These are phyloP conservation scores for Melipona quadrifasciata DNA, from an alignment of 1,140 invertebrate genomes.

Conservation along the genomic window DNA sequence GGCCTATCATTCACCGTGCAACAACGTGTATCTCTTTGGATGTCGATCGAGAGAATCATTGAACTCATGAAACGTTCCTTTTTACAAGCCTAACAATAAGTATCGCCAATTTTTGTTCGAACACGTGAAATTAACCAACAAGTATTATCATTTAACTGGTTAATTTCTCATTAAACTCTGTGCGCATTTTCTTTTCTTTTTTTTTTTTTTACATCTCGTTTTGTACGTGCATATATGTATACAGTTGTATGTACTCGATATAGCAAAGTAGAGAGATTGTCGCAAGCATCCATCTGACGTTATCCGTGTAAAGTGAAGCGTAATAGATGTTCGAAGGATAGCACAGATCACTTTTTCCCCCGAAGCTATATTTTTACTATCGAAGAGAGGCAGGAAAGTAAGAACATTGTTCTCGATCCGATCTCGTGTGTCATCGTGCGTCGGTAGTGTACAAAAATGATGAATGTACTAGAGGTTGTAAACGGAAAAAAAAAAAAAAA, in stretches of 20 bases:
- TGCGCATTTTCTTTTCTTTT: not conserved
- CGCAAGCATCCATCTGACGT: not conserved
- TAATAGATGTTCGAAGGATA: not conserved
- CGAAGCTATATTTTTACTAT: constrained; percentile 32
- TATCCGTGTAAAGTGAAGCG: not conserved
- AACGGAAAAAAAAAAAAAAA: not conserved
- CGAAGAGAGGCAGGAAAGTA: not conserved
- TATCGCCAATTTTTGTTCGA: constrained; percentile 25
- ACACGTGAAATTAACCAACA: constrained; percentile 12
- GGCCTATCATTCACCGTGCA: constrained; percentile 53
- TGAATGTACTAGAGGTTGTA: constrained; percentile 30
- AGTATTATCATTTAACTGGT: constrained; percentile 42
- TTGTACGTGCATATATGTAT: not conserved
- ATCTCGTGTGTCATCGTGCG: not conserved
- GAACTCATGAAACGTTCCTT: constrained; percentile 56
- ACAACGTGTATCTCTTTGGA: constrained; percentile 12
- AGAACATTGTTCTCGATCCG: constrained; percentile 12
- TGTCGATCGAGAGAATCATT: constrained; percentile 26
- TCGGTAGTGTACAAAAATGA: not conserved
- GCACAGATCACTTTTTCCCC: not conserved
- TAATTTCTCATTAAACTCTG: not conserved
- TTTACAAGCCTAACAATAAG: constrained; percentile 63
- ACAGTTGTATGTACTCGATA: not conserved
- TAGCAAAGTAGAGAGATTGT: not conserved
- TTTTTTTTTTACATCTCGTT: not conserved